phyloP scores from a whole-genome alignment of 2,113 vertebrate genomes.

The Ranitomeya variabilis region DNA sequence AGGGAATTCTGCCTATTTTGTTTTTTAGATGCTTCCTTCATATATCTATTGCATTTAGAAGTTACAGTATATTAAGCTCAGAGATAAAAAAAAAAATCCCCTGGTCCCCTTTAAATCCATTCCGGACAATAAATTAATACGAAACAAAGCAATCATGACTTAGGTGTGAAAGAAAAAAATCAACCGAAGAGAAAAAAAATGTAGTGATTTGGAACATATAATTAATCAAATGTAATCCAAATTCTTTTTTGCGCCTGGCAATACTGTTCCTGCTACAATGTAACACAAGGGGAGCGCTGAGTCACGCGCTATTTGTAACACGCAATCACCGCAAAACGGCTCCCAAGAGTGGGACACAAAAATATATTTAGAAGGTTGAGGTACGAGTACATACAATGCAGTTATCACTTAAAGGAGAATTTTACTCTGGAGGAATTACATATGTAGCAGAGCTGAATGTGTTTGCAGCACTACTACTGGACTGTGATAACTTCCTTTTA shows the following conservation, averaged over 20 bases:
- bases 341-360: constrained; percentile 19
- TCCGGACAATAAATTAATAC: neutral
- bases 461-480: neutral
- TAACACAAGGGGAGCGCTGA: constrained; percentile 4
- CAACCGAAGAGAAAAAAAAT: neutral
- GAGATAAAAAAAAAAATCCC: too few relatives aligned
- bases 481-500: neutral
- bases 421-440: neutral
- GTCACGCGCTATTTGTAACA: constrained; percentile 21
- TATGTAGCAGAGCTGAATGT: neutral
- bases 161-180: neutral
- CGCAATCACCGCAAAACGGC: neutral
- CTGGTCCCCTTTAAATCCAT: neutral
- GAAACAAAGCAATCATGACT: neutral
- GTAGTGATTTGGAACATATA: neutral
- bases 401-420: neutral
- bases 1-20: too few relatives aligned
- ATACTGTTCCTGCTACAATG: neutral
- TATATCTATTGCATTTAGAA: too few relatives aligned
- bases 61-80: too few relatives aligned
- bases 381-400: neutral
- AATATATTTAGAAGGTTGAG: constrained; percentile 1
- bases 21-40: too few relatives aligned
- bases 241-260: neutral
- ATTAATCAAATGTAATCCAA: neutral